Evolutionary conservation across 2,797 vertebrate species (phyloP).

Genomic region (Pachyuromys duprasi): DNA sequence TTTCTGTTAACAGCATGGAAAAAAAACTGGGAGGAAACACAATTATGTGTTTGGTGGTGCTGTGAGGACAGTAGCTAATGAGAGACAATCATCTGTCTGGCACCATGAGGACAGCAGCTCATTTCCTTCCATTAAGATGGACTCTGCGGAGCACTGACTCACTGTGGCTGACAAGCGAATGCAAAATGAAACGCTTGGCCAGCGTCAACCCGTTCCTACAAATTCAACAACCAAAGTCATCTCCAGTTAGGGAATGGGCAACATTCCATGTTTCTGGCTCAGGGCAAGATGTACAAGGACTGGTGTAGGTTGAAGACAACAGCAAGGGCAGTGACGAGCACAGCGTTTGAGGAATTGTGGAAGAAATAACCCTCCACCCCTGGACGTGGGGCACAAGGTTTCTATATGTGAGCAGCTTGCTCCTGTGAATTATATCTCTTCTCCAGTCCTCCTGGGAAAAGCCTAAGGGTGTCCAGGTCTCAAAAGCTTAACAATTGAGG

Average conservation of each 20-base stretch:
- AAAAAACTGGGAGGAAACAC: not conserved
- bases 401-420: not conserved
- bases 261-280: not conserved
- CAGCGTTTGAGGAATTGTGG: not conserved
- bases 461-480: constrained; percentile 25
- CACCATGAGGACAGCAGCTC: not conserved
- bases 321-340: not conserved
- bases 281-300: accelerated
- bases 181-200: not conserved
- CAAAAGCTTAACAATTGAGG: constrained; percentile 68
- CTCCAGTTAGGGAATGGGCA: not conserved
- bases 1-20: not conserved
- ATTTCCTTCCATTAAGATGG: not conserved
- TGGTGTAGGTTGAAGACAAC: not conserved
- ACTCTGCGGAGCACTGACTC: not conserved
- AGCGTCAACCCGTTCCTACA: not conserved
- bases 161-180: not conserved
- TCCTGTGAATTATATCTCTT: constrained; percentile 3
- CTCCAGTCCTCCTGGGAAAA: constrained; percentile 51
- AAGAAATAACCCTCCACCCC: constrained; percentile 2
- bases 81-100: not conserved
- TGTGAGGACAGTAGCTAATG: not conserved
- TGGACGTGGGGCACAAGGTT: not conserved
- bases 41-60: not conserved
- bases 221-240: not conserved